Evolutionary conservation across 2,113 vertebrate species (phyloP).

Genomic region (Limanda limanda): DNA sequence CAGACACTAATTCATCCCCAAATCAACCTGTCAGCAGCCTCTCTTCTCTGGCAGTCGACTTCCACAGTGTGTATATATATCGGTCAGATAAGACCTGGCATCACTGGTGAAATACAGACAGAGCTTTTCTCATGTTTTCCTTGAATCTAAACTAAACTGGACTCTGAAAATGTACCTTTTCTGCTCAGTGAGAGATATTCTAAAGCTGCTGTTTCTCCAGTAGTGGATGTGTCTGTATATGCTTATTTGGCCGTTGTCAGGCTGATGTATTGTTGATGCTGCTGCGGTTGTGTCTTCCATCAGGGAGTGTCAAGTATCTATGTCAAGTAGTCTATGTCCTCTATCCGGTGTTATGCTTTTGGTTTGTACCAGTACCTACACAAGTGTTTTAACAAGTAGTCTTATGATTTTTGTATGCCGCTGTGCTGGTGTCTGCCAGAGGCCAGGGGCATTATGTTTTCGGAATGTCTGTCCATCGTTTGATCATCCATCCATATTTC

Average conservation of each 20-base stretch:
- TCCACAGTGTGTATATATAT: not conserved
- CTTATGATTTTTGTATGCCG: not conserved
- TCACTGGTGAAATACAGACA: not conserved
- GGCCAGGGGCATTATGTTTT: too few species aligned
- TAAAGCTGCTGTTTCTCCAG: not conserved
- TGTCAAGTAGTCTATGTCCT: too few species aligned
- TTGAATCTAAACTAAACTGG: not conserved
- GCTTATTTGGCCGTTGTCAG: not conserved
- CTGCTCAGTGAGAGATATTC: not conserved
- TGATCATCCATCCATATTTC: not conserved
- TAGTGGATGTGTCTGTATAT: not conserved
- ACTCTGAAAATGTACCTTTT: not conserved
- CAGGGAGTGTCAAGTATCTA: not conserved
- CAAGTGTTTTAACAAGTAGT: not conserved
- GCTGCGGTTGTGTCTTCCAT: not conserved
- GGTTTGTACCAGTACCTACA: too few species aligned
- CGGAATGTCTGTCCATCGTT: too few species aligned
- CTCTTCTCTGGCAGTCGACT: not conserved
- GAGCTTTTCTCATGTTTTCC: not conserved
- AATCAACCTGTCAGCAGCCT: slow-evolving; percentile 9
- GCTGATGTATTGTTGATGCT: not conserved
- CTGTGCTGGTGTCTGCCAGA: too few species aligned
- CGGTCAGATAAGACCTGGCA: not conserved
- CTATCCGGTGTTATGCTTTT: too few species aligned
- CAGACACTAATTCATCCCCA: not conserved